Base-by-base conservation (phyloP, 37 sponge, comb jelly and placozoan species). In the Dysidea cf. avara region DNA sequence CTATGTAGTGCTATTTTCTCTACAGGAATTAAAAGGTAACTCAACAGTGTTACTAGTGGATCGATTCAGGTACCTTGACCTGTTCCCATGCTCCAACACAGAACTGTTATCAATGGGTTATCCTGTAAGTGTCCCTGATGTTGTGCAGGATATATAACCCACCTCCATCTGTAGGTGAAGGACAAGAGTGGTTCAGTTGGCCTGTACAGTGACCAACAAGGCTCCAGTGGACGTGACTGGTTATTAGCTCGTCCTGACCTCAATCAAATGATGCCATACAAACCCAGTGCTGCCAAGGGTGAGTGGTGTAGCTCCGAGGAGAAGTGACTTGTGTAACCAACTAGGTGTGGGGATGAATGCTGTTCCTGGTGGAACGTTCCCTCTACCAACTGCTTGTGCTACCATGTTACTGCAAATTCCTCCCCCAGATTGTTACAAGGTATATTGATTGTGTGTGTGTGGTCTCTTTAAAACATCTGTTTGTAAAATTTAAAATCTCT, bases 31-130 rank as follows among this genome's bases (percentile, higher is more conserved):
- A n/a, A n/a, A 70, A 72, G 24, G 83, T 83, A 48, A n/a, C n/a
- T n/a, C n/a, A n/a, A 74, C 87, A 25, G 71, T 81, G 22, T 36
- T 90, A 24, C 72, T 96, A 18, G 86, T 96, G 37, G 94, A 96
- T 69, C 50, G 97, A 29, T 96, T 93, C 86, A 90, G 80, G 53
- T 96, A 84, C 83, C 68, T 92, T 0, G 91, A 83, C 52, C 74
- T 93, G 61, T 78, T 76, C 64, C 97, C 97, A 0, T 96, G 97
- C 63, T 66, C 85, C 20, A 66, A 66, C 14, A 38, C 74, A 16
- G 94, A 96, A 55, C 80, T 96, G n/a, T 60, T 77, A 48, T 79
- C 85, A 13, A 96, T 96, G 82, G 90, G 81, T 16, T 83, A 96
- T 72, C 87, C 82, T 18, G 97, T 93, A 39, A 76, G 88, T 25